Percentiles rank a stretch among this genome's conserved stretches.
Evolutionary conservation across 2,113 vertebrate species (phyloP).

Genomic region (Chloropsis cyanopogon): DNA sequence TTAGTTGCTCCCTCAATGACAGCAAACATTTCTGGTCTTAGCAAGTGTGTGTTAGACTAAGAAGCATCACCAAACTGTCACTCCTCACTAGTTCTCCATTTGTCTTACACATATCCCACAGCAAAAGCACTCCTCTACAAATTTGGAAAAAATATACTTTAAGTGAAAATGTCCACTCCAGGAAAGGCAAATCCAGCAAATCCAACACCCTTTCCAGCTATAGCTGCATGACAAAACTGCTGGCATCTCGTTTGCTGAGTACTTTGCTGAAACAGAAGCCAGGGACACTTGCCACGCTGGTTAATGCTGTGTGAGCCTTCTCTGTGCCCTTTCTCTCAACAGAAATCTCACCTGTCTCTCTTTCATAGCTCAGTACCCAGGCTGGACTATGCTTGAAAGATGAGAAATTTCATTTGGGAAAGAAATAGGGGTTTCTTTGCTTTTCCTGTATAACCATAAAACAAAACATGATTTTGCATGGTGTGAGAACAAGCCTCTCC

Average conservation of each 20-base stretch:
- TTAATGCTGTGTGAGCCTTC: neutral
- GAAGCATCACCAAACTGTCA: neutral
- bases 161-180: neutral
- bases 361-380: neutral
- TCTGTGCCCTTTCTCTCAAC: neutral
- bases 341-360: neutral
- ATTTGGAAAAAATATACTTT: neutral
- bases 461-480: neutral
- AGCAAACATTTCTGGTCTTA: neutral
- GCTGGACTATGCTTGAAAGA: neutral
- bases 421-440: neutral
- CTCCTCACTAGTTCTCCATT: neutral
- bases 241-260: accelerated
- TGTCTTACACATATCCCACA: neutral
- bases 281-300: neutral
- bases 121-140: neutral
- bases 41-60: neutral
- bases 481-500: accelerated
- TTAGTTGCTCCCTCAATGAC: neutral
- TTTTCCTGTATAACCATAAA: neutral
- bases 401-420: neutral
- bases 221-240: neutral
- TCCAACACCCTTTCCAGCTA: neutral
- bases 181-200: neutral
- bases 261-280: neutral